These are phyloP conservation scores for Drosophila neocordata DNA, from an alignment of 1,140 invertebrate species.

Conservation along the genomic window DNA sequence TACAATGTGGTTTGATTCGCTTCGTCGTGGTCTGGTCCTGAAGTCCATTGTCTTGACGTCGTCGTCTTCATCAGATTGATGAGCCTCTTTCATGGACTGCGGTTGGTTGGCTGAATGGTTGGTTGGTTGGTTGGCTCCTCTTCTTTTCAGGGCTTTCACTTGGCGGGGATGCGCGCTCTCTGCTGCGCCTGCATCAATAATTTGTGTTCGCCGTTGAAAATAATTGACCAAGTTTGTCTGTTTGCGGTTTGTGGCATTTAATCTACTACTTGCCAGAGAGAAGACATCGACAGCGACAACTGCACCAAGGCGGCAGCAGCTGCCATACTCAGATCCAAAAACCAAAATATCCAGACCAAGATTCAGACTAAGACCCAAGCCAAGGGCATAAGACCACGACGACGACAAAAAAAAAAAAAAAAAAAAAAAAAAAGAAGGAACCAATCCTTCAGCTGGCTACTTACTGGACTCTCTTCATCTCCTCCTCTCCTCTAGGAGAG, in stretches of 20 bases:
- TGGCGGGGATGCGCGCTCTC: neutral
- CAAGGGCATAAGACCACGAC: constrained; percentile 35
- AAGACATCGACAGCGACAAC: constrained; percentile 74
- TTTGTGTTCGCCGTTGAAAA: constrained; percentile 80
- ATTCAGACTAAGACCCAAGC: constrained; percentile 2
- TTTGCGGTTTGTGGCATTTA: constrained; percentile 79
- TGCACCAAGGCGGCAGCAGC: constrained; percentile 50
- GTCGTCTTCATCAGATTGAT: constrained; percentile 65
- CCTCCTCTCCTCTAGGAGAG: neutral
- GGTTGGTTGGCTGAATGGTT: constrained; percentile 26
- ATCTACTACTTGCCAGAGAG: constrained; percentile 71
- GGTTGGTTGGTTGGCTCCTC: neutral
- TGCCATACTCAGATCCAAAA: constrained; percentile 14
- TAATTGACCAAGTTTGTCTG: constrained; percentile 81
- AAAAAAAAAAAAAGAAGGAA: constrained; percentile 28
- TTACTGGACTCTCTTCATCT: neutral
- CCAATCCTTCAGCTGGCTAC: constrained; percentile 17
- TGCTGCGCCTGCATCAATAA: constrained; percentile 71
- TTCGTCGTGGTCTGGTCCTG: constrained; percentile 18
- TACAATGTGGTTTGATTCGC: constrained; percentile 50
- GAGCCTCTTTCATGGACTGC: constrained; percentile 44
- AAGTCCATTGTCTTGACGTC: constrained; percentile 63
- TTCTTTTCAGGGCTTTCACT: constrained; percentile 28
- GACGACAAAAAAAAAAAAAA: constrained; percentile 10
- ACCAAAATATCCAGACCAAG: constrained; percentile 18